Evolutionary conservation across 2,888 invertebrate species (phyloP), one percentile per base, ranked within the genome.

Genomic region (Malacosoma neustria): DNA sequence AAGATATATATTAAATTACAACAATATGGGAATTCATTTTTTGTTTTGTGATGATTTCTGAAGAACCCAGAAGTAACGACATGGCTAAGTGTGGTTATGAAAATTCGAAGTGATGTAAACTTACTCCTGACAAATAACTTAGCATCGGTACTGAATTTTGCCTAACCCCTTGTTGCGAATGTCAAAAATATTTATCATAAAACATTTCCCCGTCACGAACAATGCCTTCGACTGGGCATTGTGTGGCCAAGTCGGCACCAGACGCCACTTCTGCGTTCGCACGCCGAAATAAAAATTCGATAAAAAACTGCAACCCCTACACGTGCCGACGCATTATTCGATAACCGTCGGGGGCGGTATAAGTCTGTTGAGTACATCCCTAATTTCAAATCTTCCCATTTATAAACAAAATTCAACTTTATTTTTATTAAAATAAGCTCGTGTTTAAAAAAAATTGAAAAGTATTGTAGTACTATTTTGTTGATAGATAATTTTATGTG

Each of bases 271-370:
- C 58, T 59, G 43, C 51, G 71, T 77, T 81, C 81, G 79, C 82
- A 84, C 82, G 71, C 59, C 51, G 65, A 70, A 70, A 69, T 64
- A 72, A 74, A 77, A 65, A 71, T 66, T 70, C 72, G 69, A 81
- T 79, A 81, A 84, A 84, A 81, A 82, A 74, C 66, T 22, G 66
- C 65, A 60, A 43, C 51, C 54, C 47, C 51, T 55, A 64, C 84
- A 82, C 85, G 85, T 79, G 84, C 71, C 73, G 41, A 53, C 48
- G 71, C 77, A 81, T 84, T 84, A 81, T 82, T 73, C 77, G 80
- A 81, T 82, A 84, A 84, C 84, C 72, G 82, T 79, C 71, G 80
- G 75, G 73, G 84, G 84, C 81, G 81, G 82, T 76, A 71, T 77
- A 71, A 76, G 62, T 59, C 64, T 63, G 69, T 74, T 68, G 68